phyloP scores from a whole-genome alignment of 2,888 invertebrate species.

The Muschampia plurimacula region DNA sequence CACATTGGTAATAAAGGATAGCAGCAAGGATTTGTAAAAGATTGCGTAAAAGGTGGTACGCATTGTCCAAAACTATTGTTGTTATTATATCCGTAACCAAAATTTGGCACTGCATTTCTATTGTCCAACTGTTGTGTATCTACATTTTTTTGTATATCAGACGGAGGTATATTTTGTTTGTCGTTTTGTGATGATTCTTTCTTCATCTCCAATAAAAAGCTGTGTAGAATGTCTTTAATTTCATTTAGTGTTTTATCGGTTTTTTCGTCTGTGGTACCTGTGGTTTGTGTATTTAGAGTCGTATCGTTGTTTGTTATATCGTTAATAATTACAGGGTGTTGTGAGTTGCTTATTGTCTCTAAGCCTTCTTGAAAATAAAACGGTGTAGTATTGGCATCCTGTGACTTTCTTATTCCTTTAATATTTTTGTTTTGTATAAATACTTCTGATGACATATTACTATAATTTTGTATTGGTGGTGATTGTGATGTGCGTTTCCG shows the following conservation, averaged over 20 bases:
- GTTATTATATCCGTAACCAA: slow-evolving; percentile 56
- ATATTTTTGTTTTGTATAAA: slow-evolving; percentile 32
- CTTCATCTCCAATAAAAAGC: slow-evolving; percentile 73
- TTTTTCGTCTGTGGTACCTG: slow-evolving; percentile 58
- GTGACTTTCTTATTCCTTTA: slow-evolving; percentile 5
- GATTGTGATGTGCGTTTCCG: not conserved
- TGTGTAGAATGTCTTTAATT: slow-evolving; percentile 76
- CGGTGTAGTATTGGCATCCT: slow-evolving; percentile 39
- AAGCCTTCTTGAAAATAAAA: slow-evolving; percentile 49
- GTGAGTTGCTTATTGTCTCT: slow-evolving; percentile 48
- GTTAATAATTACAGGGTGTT: slow-evolving; percentile 49
- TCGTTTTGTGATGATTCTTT: slow-evolving; percentile 64
- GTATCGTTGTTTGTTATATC: slow-evolving; percentile 55
- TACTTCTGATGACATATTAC: slow-evolving; percentile 36
- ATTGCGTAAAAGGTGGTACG: slow-evolving; percentile 54
- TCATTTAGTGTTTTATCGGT: slow-evolving; percentile 74
- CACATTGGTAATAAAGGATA: slow-evolving; percentile 72
- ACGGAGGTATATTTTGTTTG: slow-evolving; percentile 53
- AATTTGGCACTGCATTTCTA: slow-evolving; percentile 50
- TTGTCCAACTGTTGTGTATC: slow-evolving; percentile 39
- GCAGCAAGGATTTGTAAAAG: slow-evolving; percentile 67
- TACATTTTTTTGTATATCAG: slow-evolving; percentile 48
- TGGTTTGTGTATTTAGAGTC: slow-evolving; percentile 60
- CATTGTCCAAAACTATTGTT: slow-evolving; percentile 50
- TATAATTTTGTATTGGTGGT: slow-evolving; percentile 4